These are phyloP conservation scores for Harlomillsia oculata DNA, from an alignment of 1,140 invertebrate genomes.

Conservation along the genomic window DNA sequence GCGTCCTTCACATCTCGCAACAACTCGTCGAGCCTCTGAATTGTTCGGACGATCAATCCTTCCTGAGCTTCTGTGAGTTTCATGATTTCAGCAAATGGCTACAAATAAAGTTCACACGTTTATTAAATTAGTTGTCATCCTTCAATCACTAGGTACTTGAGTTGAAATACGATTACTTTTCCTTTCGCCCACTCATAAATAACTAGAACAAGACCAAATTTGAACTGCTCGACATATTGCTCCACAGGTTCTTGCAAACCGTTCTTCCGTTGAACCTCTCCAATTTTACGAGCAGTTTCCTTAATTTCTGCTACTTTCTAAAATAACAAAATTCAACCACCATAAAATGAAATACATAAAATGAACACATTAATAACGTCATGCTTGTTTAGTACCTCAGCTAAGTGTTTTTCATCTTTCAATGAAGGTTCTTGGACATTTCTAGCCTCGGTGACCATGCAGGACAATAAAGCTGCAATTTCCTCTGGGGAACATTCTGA, in stretches of 20 bases:
- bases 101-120: conserved; percentile 36
- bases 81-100: conserved; percentile 89
- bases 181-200: conserved; percentile 92
- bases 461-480: conserved; percentile 84
- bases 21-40: conserved; percentile 91
- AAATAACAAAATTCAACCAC: conserved; percentile 35
- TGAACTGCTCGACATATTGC: conserved; percentile 56
- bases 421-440: conserved; percentile 48
- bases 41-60: conserved; percentile 94
- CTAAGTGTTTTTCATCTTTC: conserved; percentile 36
- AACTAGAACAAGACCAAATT: conserved; percentile 83
- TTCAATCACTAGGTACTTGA: too few relatives aligned
- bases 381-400: conserved; percentile 4
- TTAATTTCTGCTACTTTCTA: conserved; percentile 50
- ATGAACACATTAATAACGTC: background rate
- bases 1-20: conserved; percentile 85
- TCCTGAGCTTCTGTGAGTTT: conserved; percentile 88
- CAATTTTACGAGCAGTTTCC: conserved; percentile 47
- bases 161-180: conserved; percentile 48
- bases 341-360: background rate
- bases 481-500: conserved; percentile 73
- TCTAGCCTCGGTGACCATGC: conserved; percentile 82
- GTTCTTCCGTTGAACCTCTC: conserved; percentile 46
- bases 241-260: conserved; percentile 46
- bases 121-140: background rate